These are phyloP conservation scores for Gonioctena quinquepunctata DNA, from an alignment of 1,140 invertebrate species.

Conservation along the genomic window DNA sequence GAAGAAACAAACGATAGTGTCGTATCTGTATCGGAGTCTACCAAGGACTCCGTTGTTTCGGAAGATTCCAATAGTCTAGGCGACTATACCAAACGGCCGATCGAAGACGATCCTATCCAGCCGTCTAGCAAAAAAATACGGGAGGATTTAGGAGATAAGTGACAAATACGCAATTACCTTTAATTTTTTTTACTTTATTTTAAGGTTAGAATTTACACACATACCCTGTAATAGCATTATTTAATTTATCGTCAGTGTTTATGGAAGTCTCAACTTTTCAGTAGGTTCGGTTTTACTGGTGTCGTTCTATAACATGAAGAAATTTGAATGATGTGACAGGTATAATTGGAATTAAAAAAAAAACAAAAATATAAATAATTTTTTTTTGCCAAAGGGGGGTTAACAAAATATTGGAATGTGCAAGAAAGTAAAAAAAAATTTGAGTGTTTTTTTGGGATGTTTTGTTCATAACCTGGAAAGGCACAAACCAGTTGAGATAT, in stretches of 20 bases:
- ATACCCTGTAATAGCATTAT: conserved; percentile 17
- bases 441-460: no score
- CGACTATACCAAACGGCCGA: conserved; percentile 41
- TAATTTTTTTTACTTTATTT: conserved; percentile 23
- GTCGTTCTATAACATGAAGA: no score
- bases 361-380: no score
- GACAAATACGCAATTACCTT: conserved; percentile 44
- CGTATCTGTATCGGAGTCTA: conserved; percentile 50
- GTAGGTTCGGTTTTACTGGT: conserved; percentile 5
- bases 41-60: conserved; percentile 46
- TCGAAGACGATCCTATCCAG: conserved; percentile 48
- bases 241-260: conserved; percentile 5
- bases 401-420: no score
- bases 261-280: not conserved
- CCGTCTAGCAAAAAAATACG: conserved; percentile 53
- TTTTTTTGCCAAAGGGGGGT: no score
- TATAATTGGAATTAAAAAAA: no score
- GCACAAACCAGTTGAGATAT: no score
- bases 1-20: conserved; percentile 53
- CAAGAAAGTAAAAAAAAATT: no score
- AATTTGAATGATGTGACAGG: no score
- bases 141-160: conserved; percentile 53
- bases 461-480: no score
- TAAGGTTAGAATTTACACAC: conserved; percentile 28
- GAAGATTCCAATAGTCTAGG: conserved; percentile 27